Base-by-base conservation (phyloP, 2,888 invertebrate genomes). In the Nomada flava region DNA sequence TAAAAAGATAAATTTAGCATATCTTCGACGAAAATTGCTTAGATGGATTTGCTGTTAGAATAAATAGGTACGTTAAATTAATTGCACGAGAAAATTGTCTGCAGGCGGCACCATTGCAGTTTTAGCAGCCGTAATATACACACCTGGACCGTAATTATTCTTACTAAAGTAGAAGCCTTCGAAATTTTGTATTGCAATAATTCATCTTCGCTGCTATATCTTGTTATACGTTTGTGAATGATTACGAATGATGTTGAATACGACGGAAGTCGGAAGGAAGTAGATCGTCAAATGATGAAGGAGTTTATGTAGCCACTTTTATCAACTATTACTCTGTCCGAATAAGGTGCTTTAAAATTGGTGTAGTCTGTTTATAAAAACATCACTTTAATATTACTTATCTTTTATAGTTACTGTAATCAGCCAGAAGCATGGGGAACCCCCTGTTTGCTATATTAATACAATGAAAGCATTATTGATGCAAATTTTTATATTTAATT, bases 221-320 rank as follows among this genome's bases (percentile, higher is more conserved):
- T 29, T 42, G 55, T 53, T 67, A 11, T 26, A 59, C 69, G 26
- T 57, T 55, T 69, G 42, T 57, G 42, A 69, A 59, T 47, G 47
- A 57, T 44, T 29, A 47, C 13, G 26, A n/a, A n/a, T n/a, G 59
- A 69, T 11, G 69, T 47, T 23, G 23, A 44, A 44, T 47, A 57
- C 42, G 26, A 15, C 13, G n/a, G 7, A 69, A 42, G 13, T 63
- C 15, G 20, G 20, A 10, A 47, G 20, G 29, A 29, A 29, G 4
- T 26, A 29, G 15, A 15, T 13, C 11, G 0, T 23, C 4, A 2
- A 63, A 20, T 44, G 13, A 63, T 47, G 47, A 47, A 26, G 13
- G 20, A 13, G 13, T 23, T 63, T 63, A 47, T 20, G 18, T 42
- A 60, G 36, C n/a, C n/a, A 60, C 9, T 42, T 11, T n/a, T 60